Percentiles rank a stretch among this genome's conserved stretches.
Evolutionary conservation across 2,113 vertebrate genomes (phyloP).

Genomic region (Festucalex cinctus): DNA sequence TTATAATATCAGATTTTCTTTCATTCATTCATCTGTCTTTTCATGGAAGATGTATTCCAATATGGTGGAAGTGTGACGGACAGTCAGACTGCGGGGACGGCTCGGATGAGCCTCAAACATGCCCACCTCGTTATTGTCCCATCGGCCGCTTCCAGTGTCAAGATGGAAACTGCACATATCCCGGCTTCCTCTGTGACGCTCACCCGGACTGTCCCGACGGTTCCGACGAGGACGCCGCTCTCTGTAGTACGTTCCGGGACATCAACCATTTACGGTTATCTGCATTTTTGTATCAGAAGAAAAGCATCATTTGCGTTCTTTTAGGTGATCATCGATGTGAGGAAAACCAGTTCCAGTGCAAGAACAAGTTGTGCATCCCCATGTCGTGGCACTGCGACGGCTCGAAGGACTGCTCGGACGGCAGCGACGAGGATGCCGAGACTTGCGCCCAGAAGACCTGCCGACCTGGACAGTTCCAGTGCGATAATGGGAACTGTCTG

Average conservation of each 20-base stretch:
- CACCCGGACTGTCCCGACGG: constrained; percentile 60
- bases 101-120: constrained; percentile 69
- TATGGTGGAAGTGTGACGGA: constrained; percentile 73
- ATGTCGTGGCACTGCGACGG: constrained; percentile 71
- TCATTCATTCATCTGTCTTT: neutral
- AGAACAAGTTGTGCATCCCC: constrained; percentile 69
- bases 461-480: constrained; percentile 56
- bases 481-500: constrained; percentile 55
- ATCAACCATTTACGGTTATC: neutral
- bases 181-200: constrained; percentile 61
- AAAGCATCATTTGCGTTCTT: neutral
- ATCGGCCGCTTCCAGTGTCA: constrained; percentile 69
- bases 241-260: constrained; percentile 63
- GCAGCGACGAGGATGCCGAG: constrained; percentile 66
- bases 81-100: constrained; percentile 66
- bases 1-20: neutral
- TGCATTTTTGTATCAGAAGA: neutral
- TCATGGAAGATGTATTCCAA: constrained; percentile 59
- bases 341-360: constrained; percentile 72
- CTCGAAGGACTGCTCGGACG: constrained; percentile 59
- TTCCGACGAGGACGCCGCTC: constrained; percentile 71
- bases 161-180: constrained; percentile 66
- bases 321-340: constrained; percentile 67
- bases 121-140: constrained; percentile 57
- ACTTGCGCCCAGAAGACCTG: constrained; percentile 66